phyloP scores from a whole-genome alignment of 2,797 vertebrate species.

The Rhinatrema bivittatum region DNA sequence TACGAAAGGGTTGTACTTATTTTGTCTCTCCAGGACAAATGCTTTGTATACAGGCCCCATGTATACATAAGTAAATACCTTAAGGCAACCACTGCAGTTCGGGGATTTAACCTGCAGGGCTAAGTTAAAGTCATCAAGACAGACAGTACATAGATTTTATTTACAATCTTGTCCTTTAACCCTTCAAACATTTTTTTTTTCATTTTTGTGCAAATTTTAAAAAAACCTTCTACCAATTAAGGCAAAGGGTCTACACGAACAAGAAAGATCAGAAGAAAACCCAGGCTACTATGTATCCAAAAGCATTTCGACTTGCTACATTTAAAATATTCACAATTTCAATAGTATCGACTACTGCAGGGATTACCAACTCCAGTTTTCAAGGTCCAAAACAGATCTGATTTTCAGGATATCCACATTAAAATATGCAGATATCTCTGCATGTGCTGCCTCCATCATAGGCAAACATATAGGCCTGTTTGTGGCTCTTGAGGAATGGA shows the following conservation, averaged over 20 bases:
- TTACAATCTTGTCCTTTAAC: constrained; percentile 37
- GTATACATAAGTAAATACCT: constrained; percentile 63
- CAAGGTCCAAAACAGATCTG: too few species aligned
- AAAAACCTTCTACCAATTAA: constrained; percentile 72
- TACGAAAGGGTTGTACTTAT: too few species aligned
- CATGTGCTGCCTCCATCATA: too few species aligned
- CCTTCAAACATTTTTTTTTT: constrained; percentile 37
- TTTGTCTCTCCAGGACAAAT: too few species aligned
- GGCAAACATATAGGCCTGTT: too few species aligned
- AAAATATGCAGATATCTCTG: constrained; percentile 5
- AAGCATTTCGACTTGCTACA: constrained; percentile 36
- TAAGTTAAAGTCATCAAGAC: constrained; percentile 38
- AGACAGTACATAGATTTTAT: constrained; percentile 16
- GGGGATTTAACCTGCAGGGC: constrained; percentile 53
- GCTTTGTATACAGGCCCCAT: too few species aligned
- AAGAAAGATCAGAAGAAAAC: constrained; percentile 48
- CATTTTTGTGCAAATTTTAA: constrained; percentile 80
- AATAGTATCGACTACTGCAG: constrained; percentile 18
- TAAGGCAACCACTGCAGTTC: constrained; percentile 77
- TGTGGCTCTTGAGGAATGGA: too few species aligned
- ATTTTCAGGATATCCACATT: too few species aligned
- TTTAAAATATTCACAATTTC: constrained; percentile 27
- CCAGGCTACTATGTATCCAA: constrained; percentile 41
- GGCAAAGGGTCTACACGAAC: constrained; percentile 74
- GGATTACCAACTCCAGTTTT: too few species aligned